Evolutionary conservation across 2,113 vertebrate species (phyloP).

Genomic region (Stictonetta naevosa): DNA sequence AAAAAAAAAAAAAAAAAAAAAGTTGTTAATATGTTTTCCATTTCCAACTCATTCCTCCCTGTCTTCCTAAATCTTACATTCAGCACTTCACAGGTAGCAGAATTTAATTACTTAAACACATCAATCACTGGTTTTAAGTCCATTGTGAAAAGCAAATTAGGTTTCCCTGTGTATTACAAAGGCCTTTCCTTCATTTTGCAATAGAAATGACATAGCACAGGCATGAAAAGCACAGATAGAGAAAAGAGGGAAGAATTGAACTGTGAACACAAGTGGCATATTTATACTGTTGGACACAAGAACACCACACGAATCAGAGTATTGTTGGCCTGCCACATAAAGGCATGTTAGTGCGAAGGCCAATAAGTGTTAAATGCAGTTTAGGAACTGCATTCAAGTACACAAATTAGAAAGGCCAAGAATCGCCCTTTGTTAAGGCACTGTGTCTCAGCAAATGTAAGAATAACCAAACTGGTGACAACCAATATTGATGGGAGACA

Average conservation of each 20-base stretch:
- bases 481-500: background rate
- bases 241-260: background rate
- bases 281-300: background rate
- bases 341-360: background rate
- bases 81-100: background rate
- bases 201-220: slow-evolving; percentile 27
- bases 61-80: slow-evolving; percentile 45
- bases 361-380: background rate
- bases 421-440: background rate
- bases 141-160: slow-evolving; percentile 59
- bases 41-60: slow-evolving; percentile 14
- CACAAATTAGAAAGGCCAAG: background rate
- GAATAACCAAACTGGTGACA: background rate
- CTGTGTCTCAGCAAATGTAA: background rate
- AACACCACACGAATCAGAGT: background rate
- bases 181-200: slow-evolving; percentile 44
- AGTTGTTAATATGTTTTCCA: slow-evolving; percentile 15
- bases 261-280: background rate
- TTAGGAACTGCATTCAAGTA: background rate
- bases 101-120: slow-evolving; percentile 67
- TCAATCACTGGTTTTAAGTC: slow-evolving; percentile 44
- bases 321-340: background rate
- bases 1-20: no score
- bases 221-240: background rate
- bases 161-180: slow-evolving; percentile 35